Conservation (phyloP, 2,888 invertebrate genomes). For the Orgyia antiqua region DNA sequence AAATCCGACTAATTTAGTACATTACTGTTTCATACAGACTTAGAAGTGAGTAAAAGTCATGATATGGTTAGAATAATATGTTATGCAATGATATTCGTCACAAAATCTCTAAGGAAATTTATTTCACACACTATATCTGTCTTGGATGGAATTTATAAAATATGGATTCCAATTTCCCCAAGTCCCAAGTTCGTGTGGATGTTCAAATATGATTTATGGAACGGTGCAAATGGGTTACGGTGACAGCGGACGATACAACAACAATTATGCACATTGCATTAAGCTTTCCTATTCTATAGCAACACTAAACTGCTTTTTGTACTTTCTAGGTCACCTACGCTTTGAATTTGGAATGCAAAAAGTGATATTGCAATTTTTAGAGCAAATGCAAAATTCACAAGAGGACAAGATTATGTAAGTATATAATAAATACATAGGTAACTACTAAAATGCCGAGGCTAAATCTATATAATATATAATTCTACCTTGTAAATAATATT, state of each 20-base stretch:
- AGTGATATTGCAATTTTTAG: no score
- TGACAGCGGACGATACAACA: slow-evolving; percentile 44
- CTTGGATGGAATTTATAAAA: background rate
- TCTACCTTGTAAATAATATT: no score
- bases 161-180: slow-evolving; percentile 10
- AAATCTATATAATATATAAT: no score
- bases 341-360: background rate
- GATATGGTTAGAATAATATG: no score
- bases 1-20: no score
- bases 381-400: no score
- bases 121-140: background rate
- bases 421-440: no score
- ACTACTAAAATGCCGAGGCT: no score
- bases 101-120: background rate
- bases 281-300: slow-evolving; percentile 17
- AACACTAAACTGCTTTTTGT: slow-evolving; percentile 18
- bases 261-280: slow-evolving; percentile 58
- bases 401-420: no score
- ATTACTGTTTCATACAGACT: no score
- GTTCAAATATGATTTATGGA: slow-evolving; percentile 61
- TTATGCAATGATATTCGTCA: no score
- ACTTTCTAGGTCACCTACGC: slow-evolving; percentile 15
- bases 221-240: slow-evolving; percentile 70
- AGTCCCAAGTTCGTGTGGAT: slow-evolving; percentile 27
- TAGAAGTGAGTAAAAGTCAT: no score